phyloP scores from a whole-genome alignment of 2,797 vertebrate genomes.

The Anguilla megastoma region DNA sequence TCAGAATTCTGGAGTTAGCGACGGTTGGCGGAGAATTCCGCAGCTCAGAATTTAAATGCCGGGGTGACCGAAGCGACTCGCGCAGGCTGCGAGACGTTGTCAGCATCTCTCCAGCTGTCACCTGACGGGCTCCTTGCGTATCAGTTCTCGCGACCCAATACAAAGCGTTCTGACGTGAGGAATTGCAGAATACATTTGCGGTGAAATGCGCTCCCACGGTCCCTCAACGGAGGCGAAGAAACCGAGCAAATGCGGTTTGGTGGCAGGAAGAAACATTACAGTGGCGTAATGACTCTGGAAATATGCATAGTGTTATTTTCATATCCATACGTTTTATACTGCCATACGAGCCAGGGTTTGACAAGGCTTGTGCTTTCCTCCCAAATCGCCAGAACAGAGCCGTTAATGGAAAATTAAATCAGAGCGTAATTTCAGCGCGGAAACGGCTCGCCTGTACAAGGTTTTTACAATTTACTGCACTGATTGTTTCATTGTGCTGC shows the following conservation, averaged over 20 bases:
- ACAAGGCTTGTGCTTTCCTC: neutral
- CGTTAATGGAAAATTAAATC: slow-evolving; percentile 1
- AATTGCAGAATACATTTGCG: neutral
- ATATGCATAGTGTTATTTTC: neutral
- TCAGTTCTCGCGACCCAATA: neutral
- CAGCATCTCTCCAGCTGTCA: neutral
- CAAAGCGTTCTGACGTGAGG: neutral
- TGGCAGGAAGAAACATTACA: neutral
- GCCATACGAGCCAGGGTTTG: neutral
- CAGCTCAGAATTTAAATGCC: neutral
- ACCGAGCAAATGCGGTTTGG: neutral
- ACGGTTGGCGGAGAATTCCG: neutral
- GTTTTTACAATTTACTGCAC: slow-evolving; percentile 14
- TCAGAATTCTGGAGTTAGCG: neutral
- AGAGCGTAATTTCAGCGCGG: neutral
- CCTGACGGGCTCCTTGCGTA: neutral
- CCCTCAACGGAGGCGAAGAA: neutral
- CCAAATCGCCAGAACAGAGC: neutral
- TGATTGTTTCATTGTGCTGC: neutral
- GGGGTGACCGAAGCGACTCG: neutral
- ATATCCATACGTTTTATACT: neutral
- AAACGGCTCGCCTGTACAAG: neutral
- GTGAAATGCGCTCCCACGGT: neutral
- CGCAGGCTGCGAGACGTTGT: neutral
- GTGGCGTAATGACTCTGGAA: neutral